Base-by-base conservation (phyloP, 2,888 invertebrate genomes). In the Parnassius glacialis region DNA sequence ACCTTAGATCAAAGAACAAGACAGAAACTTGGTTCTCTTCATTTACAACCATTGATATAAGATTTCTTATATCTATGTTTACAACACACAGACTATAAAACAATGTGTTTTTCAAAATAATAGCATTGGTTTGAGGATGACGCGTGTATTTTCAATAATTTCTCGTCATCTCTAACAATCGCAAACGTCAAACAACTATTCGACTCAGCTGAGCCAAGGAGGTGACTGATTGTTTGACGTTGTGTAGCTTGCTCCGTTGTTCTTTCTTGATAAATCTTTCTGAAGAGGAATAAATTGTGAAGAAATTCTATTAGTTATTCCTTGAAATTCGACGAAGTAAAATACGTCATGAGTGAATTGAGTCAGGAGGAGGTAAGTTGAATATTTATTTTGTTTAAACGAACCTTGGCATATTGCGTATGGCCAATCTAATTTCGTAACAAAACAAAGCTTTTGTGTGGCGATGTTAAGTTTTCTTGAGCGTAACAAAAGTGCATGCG, bases 331-430 rank as follows among this genome's bases (percentile, higher is more conserved):
- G 68, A 74, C 74, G 69, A 78, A 72, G 68, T 70, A 74, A 68
- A 68, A 69, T 72, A 72, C 78, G 84, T 70, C 71, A 96, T 96
- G 96, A 96, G 96, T 91, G 97, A 97, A 93, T 92, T 97, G 74
- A 96, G 95, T 81, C 96, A 96, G 85, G 97, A 97, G 90, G 97
- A 97, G 95, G 97, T 96, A 92, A 94, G 94, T 92, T 68, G 68
- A 70, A 74, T 78, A 75, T 79, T 79, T 82, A 80, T 82, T 84
- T 83, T 83, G 82, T 20, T 20, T 84, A 80, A 80, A 85, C 83
- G 84, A 79, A 80, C 79, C 81, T 82, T 83, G 82, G 79, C 76
- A 78, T 86, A 81, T 81, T 85, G 83, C 88, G 85, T 86, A 86
- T 87, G 84, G 85, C 77, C 80, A 85, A 80, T 90, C 88, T 88